Conservation (phyloP, 2,888 invertebrate genomes). For the Onchidella celtica region DNA sequence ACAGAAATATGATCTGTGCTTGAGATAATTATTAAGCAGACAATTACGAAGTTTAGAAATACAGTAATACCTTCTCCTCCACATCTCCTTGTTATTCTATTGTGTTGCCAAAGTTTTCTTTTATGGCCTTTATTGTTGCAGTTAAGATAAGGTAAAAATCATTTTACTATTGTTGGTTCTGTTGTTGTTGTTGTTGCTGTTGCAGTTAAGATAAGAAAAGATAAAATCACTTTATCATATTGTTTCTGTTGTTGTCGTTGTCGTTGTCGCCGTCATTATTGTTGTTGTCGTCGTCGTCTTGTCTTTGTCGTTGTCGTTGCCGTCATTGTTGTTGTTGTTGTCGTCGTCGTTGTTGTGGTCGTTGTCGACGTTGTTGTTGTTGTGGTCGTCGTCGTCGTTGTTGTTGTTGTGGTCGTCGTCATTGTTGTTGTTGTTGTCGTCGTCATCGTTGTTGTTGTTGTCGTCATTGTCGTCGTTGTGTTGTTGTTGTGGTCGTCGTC, state of each 20-base stretch:
- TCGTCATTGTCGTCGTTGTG: background rate
- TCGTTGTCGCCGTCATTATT: background rate
- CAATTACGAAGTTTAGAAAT: no score
- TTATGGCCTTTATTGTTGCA: no score
- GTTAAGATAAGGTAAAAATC: no score
- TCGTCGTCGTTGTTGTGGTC: background rate
- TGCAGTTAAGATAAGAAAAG: no score
- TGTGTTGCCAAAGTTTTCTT: no score
- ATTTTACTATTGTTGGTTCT: background rate
- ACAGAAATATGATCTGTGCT: no score
- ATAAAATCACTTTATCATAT: background rate
- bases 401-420: no score
- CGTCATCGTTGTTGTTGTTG: background rate
- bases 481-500: no score
- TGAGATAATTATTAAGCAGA: no score
- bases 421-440: background rate
- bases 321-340: background rate
- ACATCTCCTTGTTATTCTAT: no score
- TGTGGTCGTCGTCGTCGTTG: no score
- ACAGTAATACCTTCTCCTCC: no score
- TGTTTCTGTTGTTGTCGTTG: background rate
- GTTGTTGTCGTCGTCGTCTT: background rate
- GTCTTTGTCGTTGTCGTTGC: background rate
- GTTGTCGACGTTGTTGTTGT: background rate
- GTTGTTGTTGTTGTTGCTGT: background rate